Percentiles rank a stretch among this genome's conserved stretches.
Evolutionary conservation across 1,140 invertebrate genomes (phyloP).

Genomic region (Nautilus pompilius): DNA sequence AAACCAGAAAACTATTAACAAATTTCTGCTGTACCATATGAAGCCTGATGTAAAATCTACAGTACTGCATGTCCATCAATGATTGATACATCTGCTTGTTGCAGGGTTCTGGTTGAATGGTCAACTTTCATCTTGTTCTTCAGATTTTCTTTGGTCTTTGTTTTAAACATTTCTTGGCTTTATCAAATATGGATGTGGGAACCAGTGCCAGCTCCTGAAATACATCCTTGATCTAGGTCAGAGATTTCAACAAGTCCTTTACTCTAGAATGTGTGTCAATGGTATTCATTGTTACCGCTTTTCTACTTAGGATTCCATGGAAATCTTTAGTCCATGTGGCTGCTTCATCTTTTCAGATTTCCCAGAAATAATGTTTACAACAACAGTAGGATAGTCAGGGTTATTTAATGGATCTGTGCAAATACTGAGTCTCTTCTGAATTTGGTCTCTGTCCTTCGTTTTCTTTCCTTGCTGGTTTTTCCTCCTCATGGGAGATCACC

Average conservation of each 20-base stretch:
- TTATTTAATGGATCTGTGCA: slow-evolving; percentile 10
- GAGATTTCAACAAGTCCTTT: background rate
- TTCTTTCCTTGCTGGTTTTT: slow-evolving; percentile 9
- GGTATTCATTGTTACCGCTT: no score
- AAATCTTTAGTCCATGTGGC: slow-evolving; percentile 9
- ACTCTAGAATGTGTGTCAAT: no score
- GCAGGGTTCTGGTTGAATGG: background rate
- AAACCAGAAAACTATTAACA: slow-evolving; percentile 3
- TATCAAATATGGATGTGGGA: slow-evolving; percentile 13
- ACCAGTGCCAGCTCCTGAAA: slow-evolving; percentile 5
- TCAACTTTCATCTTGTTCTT: slow-evolving; percentile 9
- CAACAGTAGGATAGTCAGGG: background rate
- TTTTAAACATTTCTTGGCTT: slow-evolving; percentile 3
- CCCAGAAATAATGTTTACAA: slow-evolving; percentile 12
- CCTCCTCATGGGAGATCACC: slow-evolving; percentile 8
- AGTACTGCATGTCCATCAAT: slow-evolving; percentile 21
- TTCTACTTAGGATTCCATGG: background rate
- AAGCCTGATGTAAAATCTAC: slow-evolving; percentile 8
- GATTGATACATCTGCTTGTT: slow-evolving; percentile 4
- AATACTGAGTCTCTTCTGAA: slow-evolving; percentile 7
- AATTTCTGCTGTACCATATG: slow-evolving; percentile 4
- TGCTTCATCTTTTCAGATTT: background rate
- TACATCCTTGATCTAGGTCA: slow-evolving; percentile 1
- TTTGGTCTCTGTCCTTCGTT: background rate
- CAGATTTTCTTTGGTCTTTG: slow-evolving; percentile 8